Evolutionary conservation across 2,888 invertebrate species (phyloP).

Genomic region (Opisthograptis luteolata): DNA sequence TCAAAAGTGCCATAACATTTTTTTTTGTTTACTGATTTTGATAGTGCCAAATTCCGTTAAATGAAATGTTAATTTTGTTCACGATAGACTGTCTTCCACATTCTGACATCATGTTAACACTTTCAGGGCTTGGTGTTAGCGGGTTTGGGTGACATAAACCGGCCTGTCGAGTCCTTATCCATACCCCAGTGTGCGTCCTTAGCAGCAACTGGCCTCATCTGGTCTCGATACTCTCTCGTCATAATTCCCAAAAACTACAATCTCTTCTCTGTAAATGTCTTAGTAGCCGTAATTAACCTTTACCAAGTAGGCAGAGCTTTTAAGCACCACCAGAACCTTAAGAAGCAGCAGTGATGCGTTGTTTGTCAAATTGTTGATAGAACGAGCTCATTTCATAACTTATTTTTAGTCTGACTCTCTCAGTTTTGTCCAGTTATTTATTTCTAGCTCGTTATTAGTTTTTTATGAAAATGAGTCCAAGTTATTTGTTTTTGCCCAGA

Average conservation of each 20-base stretch:
- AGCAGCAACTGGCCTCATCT: constrained; percentile 95
- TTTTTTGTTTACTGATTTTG: no score
- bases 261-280: constrained; percentile 97
- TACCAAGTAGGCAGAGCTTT: constrained; percentile 92
- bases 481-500: no score
- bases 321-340: constrained; percentile 52
- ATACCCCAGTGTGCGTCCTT: constrained; percentile 92
- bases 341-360: constrained; percentile 5
- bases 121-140: constrained; percentile 92
- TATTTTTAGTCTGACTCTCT: no score
- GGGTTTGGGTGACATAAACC: constrained; percentile 93
- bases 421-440: no score
- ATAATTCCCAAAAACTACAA: constrained; percentile 98
- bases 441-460: no score
- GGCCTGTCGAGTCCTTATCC: constrained; percentile 96
- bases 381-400: background rate
- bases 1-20: no score
- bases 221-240: constrained; percentile 98
- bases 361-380: background rate
- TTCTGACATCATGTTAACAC: constrained; percentile 84
- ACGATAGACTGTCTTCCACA: constrained; percentile 81
- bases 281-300: constrained; percentile 95
- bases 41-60: no score
- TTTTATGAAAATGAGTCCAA: no score
- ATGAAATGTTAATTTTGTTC: constrained; percentile 18